Evolutionary conservation across 2,797 vertebrate genomes (phyloP), one percentile per base, ranked within the genome.

Genomic region (Pachyuromys duprasi): DNA sequence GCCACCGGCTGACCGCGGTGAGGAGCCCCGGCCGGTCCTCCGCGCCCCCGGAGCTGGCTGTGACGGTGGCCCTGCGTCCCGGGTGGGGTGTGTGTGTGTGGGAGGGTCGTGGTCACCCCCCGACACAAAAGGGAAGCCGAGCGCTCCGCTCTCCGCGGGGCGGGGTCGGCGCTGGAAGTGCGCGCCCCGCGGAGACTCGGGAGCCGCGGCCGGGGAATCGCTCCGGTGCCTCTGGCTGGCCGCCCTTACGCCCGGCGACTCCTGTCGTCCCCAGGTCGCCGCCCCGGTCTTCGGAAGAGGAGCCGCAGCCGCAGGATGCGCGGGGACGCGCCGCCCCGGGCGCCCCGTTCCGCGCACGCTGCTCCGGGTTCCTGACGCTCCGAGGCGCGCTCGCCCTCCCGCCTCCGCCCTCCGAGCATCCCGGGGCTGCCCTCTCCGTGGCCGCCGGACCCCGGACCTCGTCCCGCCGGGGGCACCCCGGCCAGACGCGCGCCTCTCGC

Each of bases 121-220:
- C 33, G 65, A 94, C 94, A 97, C 97, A 97, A 95, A 97, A 95
- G 95, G 53, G 18, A 60, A 57, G 76, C 67, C 28, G 24, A 33
- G 72, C 2, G 62, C 69, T 63, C 12, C 8, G 18, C 3, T 53
- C 36, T 2, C 39, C 55, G 82, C 57, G 63, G 57, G 93, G 60
- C 72, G 92, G 76, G 81, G 67, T 78, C 2, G 33, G 31, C 26
- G 90, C 86, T 57, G 67, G 45, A 36, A n/a, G 70, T 63, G 83
- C 28, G 63, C 65, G 75, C 53, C 70, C 12, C 14, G 70, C 0
- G 13, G 18, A 83, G 72, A 20, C 80, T 45, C 86, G 5, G 36
- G 83, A 18, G 89, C 26, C 33, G 49, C 31, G 62, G 96, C 49
- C 7, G 8, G 84, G 0, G 94, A 28, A 62, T 39, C 5, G 33